Evolutionary conservation across 2,797 vertebrate genomes (phyloP), one percentile per base, ranked within the genome.

Genomic region (Syngnathus rostellatus): DNA sequence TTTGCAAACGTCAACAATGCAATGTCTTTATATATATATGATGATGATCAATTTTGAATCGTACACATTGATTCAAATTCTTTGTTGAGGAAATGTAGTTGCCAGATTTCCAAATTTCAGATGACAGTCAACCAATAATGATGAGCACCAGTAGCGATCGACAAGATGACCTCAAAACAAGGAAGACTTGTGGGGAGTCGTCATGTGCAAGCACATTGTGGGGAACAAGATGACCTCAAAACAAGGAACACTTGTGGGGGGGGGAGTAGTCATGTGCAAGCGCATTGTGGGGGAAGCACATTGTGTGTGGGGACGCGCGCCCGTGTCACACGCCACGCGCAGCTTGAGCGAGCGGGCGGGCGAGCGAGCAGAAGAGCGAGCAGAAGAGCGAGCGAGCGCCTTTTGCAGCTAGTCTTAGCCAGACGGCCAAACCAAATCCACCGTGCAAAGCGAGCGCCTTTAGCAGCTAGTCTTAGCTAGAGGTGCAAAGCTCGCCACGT

Each of bases 251-350:
- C 8, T 51, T 51, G 50, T 14, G 53, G 11, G 11, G 21, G 14
- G 53, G 11, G 11, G 21, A 25, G 53, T 25, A 25, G 53, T 54
- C 23, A 14, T 54, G 53, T 54, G 53, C 23, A 25, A 54, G 10
- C 6, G 3, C 45, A 46, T 16, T 6, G 9, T 0, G 41, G 41
- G 41, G 31, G 4, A 31, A 31, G 31, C 31, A 4, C 48, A n/a
- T 14, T n/a, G 17, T 19, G 16, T 25, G 25, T 25, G 41, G 41
- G 31, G 31, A 31, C 31, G 31, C 10, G n/a, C 17, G 11, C 25
- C 4, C 53, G n/a, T n/a, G n/a, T n/a, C n/a, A n/a, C n/a, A n/a
- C n/a, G 53, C 14, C 57, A 76, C 70, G 70, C 70, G 72, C 75
- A 77, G 41, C 12, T 10, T 40, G 2, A 31, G 31, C 31, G 31